Evolutionary conservation across 2,113 vertebrate species (phyloP).

Genomic region (Myotis brandtii): DNA sequence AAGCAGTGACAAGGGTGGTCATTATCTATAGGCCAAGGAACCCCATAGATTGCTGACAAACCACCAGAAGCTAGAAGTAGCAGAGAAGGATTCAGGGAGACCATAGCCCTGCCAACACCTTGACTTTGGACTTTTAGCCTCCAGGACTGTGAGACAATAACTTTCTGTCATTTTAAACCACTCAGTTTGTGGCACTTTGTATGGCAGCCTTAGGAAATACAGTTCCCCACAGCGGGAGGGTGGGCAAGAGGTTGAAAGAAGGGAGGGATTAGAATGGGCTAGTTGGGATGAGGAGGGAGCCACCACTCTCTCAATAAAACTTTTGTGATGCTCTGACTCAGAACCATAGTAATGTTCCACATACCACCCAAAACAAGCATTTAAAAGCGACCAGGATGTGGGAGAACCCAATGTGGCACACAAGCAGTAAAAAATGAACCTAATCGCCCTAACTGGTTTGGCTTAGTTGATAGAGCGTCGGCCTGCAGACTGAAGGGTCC

Average conservation of each 20-base stretch:
- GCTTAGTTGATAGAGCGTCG: no score
- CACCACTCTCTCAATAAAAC: not conserved
- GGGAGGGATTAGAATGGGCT: not conserved
- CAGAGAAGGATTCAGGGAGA: not conserved
- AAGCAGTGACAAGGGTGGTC: not conserved
- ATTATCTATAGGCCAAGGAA: not conserved
- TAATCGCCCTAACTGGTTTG: not conserved
- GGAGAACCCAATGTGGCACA: not conserved
- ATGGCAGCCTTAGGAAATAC: not conserved
- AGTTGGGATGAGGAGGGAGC: not conserved
- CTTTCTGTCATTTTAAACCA: not conserved
- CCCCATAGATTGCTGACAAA: not conserved
- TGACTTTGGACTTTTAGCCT: not conserved
- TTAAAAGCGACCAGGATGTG: not conserved
- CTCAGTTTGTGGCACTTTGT: not conserved
- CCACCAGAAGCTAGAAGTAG: not conserved
- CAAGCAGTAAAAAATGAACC: not conserved
- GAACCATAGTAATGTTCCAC: not conserved
- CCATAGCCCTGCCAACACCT: not conserved
- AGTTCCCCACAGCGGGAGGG: not conserved
- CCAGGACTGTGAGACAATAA: not conserved
- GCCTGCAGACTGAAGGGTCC: no score
- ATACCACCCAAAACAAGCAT: not conserved
- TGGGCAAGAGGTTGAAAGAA: not conserved
- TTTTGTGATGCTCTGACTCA: not conserved